Evolutionary conservation across 2,797 vertebrate species (phyloP), one percentile per base, ranked within the genome.

Genomic region (Betta splendens): DNA sequence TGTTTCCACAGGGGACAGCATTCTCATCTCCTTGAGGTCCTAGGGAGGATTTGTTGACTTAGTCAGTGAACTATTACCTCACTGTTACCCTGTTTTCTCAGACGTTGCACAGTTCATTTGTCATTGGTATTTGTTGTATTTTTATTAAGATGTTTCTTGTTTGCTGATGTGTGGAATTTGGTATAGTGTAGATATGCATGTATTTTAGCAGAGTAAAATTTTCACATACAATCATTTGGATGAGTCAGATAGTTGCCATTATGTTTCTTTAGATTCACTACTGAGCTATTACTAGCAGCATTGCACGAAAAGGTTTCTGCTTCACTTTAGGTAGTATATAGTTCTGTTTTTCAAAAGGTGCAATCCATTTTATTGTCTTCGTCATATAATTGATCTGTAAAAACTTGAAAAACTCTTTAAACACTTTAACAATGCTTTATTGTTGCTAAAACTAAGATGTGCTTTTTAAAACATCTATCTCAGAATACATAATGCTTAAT

Each of bases 31-130:
- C 20, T 47, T 7, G 12, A 13, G 32, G 58, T 75, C 61, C 77
- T 58, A 36, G 29, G 12, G 3, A 2, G 72, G 71, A 71, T 60
- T 63, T 69, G 69, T 69, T 83, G 80, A 84, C 72, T 72, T 72
- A 67, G 67, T 76, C 68, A 9, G 54, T 75, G 78, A 87, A 82
- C 83, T 84, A 23, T 65, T 72, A 23, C 59, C 76, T 77, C 43
- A 9, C 53, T 10, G 22, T 62, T 70, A 84, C 76, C 79, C 56
- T 33, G 22, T 60, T 75, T 69, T 70, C 48, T 8, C 52, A 33
- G 60, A 75, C 60, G 62, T 64, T 56, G 39, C 59, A 52, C n/a
- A 53, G 54, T 80, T 87, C 40, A 83, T 80, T 72, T 77, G 65
- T 57, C 78, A 40, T 77, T 61, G 77, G 85, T 72, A 26, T 73